Evolutionary conservation across 2,113 vertebrate species (phyloP).

Genomic region (Syngnathus scovelli): DNA sequence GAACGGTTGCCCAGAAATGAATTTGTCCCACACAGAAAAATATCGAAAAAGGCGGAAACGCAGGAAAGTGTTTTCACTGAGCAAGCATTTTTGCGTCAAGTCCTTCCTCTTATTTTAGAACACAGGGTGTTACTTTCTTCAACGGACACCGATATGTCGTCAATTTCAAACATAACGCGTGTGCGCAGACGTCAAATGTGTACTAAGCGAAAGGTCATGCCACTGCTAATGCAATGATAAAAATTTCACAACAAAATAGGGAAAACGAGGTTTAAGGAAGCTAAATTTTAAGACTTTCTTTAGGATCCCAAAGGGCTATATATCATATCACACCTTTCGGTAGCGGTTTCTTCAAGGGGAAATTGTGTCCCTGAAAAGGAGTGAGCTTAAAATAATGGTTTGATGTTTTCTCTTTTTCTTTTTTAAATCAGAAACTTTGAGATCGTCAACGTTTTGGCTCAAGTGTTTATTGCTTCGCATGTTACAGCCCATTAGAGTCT

Average conservation of each 20-base stretch:
- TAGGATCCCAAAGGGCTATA: background rate
- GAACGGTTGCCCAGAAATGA: background rate
- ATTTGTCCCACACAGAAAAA: background rate
- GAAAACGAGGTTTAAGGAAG: background rate
- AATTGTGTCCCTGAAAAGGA: background rate
- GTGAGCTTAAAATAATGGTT: background rate
- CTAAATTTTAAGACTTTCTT: background rate
- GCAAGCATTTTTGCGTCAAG: background rate
- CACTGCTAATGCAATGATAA: background rate
- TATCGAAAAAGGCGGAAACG: slow-evolving; percentile 2
- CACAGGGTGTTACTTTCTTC: slow-evolving; percentile 5
- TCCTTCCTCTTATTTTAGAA: slow-evolving; percentile 6
- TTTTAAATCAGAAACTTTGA: background rate
- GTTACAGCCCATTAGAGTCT: background rate
- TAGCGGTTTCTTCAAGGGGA: background rate
- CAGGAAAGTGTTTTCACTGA: slow-evolving; percentile 6
- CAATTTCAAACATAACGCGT: background rate
- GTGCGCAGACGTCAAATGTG: background rate
- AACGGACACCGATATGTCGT: background rate
- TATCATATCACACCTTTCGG: background rate
- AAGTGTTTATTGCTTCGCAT: background rate
- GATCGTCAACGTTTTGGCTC: background rate
- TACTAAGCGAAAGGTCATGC: background rate
- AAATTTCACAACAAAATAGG: background rate
- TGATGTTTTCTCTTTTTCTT: background rate